Evolutionary conservation across 2,113 vertebrate species (phyloP), one percentile per base, ranked within the genome.

Genomic region (Cyanocitta stelleri): DNA sequence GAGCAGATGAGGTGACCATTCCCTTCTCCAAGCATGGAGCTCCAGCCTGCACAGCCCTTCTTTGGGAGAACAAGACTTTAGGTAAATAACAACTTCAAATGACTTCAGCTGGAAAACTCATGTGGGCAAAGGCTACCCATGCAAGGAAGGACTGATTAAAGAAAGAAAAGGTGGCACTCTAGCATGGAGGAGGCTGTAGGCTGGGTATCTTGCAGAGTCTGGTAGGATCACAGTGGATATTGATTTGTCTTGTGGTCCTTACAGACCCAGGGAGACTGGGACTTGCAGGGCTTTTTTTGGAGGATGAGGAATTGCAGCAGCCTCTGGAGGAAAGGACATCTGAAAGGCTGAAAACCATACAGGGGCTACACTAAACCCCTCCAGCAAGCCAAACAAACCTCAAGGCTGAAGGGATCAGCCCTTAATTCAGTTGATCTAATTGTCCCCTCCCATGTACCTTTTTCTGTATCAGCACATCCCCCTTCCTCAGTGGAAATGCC

Each of bases 351-450:
- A 7, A 93, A 93, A 63, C 56, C 52, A 33, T 44, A 51, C 67
- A 69, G 92, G 24, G 37, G n/a, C 67, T 51, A 39, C 33, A 32
- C 85, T 85, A 94, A 96, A 43, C 59, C 77, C 48, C 43, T 83
- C 58, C 61, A 88, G 72, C 44, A 90, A 93, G 77, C 76, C 90
- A 97, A 95, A 95, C 76, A 96, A 88, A 86, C 73, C 64, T 94
- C 90, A 95, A 93, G 93, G 96, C 82, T 89, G 84, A 96, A 94
- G 54, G 66, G 95, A 93, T 96, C 82, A 94, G 76, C 43, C 54
- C 78, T 55, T 84, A 59, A 86, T 93, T 95, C 61, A 43, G 85
- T 72, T 71, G 79, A 88, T 95, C 72, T 89, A 88, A 93, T 52
- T 88, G 93, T 90, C 75, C 39, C 71, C 75, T 90, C 86, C 83